A percentile compares a stretch with the other conserved stretches of the same genome.
Conservation (phyloP, 2,113 vertebrate genomes). For the Siniperca chuatsi region DNA sequence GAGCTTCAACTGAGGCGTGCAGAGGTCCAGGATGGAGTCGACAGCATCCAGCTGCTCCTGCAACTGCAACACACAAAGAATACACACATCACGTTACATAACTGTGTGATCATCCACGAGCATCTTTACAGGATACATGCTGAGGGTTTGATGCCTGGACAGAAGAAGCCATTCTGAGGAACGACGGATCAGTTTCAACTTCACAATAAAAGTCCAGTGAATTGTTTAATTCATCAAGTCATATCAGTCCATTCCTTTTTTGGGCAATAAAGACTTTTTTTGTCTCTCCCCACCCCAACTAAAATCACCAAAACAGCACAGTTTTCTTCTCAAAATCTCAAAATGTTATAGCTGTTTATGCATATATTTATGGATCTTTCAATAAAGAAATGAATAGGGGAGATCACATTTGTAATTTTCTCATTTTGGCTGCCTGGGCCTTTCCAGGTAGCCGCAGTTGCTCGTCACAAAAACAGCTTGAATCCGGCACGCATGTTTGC, state of each 20-base stretch:
- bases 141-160: neutral
- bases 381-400: no score
- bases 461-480: no score
- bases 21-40: conserved; percentile 72
- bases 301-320: no score
- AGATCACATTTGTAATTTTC: no score
- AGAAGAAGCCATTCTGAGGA: no score
- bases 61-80: conserved; percentile 77
- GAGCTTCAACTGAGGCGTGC: conserved; percentile 72
- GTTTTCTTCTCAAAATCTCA: no score
- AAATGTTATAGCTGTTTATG: no score
- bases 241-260: neutral
- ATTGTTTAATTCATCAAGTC: neutral
- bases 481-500: no score
- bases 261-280: neutral
- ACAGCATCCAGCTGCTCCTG: conserved; percentile 87
- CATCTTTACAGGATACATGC: neutral
- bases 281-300: no score
- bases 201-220: neutral
- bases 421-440: no score
- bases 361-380: no score
- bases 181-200: neutral
- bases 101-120: neutral
- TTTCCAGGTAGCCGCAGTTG: no score
- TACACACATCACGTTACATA: neutral